phyloP scores from a whole-genome alignment of 2,113 vertebrate species.

The Myiopsitta monachus region DNA sequence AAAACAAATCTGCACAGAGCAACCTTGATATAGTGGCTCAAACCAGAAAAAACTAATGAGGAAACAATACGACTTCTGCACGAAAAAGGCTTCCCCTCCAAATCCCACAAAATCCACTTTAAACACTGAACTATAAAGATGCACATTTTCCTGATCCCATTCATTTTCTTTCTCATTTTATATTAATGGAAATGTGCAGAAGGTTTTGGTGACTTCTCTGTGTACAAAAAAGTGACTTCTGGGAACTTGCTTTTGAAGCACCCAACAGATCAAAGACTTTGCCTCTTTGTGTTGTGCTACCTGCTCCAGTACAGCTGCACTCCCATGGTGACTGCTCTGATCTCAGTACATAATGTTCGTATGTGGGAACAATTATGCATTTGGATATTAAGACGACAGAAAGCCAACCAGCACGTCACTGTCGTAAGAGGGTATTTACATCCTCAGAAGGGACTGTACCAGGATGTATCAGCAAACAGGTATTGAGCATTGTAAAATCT shows the following conservation, averaged over 20 bases:
- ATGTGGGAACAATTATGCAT: neutral
- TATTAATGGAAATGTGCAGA: neutral
- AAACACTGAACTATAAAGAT: neutral
- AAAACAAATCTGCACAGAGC: neutral
- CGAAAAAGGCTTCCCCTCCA: neutral
- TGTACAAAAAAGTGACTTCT: neutral
- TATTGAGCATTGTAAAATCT: neutral
- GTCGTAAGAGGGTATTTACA: neutral
- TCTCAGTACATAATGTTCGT: too few relatives aligned
- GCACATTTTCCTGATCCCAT: neutral
- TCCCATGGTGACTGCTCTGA: neutral
- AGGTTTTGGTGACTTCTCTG: neutral
- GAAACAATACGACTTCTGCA: neutral
- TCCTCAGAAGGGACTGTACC: neutral
- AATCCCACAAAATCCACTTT: neutral
- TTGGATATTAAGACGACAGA: neutral
- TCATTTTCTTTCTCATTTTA: neutral
- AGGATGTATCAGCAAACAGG: neutral
- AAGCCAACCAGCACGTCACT: neutral
- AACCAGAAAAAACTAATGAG: neutral
- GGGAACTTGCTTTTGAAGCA: neutral
- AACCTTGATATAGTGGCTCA: neutral
- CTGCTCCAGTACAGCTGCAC: neutral
- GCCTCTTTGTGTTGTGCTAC: neutral
- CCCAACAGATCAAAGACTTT: neutral